phyloP scores from a whole-genome alignment of 2,888 invertebrate genomes.

The Agrotis segetum region DNA sequence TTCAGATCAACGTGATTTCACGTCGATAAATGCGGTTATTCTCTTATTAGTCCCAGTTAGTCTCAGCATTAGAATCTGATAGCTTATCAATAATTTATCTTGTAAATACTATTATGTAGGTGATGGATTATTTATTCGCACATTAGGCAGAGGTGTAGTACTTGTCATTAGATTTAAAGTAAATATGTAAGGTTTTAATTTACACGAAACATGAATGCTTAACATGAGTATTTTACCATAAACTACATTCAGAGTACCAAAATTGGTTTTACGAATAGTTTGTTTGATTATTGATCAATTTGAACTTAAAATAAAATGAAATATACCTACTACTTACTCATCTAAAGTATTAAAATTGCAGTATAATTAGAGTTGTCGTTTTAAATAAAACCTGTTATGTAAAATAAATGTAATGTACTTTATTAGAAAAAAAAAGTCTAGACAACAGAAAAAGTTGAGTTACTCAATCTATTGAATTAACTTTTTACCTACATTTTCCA shows the following conservation, averaged over 20 bases:
- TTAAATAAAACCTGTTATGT: neutral
- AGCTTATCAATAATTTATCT: constrained; percentile 40
- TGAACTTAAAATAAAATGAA: neutral
- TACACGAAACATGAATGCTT: neutral
- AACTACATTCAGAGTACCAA: neutral
- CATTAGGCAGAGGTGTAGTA: constrained; percentile 52
- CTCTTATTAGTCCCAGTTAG: neutral
- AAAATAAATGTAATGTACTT: neutral
- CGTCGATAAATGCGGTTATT: neutral
- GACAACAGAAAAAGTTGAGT: constrained; percentile 8
- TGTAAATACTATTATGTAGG: constrained; percentile 60
- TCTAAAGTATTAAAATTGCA: too few species aligned
- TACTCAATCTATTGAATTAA: constrained; percentile 12
- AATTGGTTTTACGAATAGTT: neutral
- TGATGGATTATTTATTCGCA: constrained; percentile 52
- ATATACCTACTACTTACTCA: too few species aligned
- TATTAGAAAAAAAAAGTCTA: constrained; percentile 4
- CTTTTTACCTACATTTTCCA: constrained; percentile 7
- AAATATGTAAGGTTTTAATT: constrained; percentile 29
- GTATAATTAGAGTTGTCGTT: neutral
- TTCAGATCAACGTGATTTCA: neutral
- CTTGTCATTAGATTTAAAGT: constrained; percentile 14
- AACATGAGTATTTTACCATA: neutral
- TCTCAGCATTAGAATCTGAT: constrained; percentile 14
- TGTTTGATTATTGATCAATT: neutral